A percentile compares a stretch with the other conserved stretches of the same genome.
Conservation (phyloP, 2,888 invertebrate species). For the Apamea crenata region DNA sequence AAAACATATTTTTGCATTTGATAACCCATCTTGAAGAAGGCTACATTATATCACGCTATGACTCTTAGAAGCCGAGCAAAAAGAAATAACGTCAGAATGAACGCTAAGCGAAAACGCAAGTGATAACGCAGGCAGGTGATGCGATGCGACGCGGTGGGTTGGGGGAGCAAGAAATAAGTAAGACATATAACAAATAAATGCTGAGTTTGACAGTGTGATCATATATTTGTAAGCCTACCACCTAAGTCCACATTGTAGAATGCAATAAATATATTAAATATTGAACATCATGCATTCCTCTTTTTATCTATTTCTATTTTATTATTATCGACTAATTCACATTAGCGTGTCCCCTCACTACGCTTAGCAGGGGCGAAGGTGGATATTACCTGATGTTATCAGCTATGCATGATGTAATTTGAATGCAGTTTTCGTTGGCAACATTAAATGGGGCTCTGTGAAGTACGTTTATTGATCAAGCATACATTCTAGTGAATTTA, state of each 20-base stretch:
- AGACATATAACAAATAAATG: no score
- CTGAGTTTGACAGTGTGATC: not conserved
- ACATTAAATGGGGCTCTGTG: constrained; percentile 40
- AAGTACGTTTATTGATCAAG: constrained; percentile 55
- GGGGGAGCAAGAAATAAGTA: no score
- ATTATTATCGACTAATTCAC: not conserved
- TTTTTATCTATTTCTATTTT: not conserved
- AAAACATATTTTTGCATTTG: not conserved
- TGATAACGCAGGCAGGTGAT: no score
- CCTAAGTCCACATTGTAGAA: no score
- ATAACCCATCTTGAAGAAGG: not conserved
- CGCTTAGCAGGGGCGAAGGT: constrained; percentile 61
- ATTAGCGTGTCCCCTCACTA: constrained; percentile 39
- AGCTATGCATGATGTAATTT: constrained; percentile 69
- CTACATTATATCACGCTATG: not conserved
- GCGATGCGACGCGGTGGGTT: no score
- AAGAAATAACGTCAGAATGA: no score
- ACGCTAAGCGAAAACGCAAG: no score
- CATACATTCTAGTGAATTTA: constrained; percentile 36
- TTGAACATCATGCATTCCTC: not conserved
- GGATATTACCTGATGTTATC: constrained; percentile 79
- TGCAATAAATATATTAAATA: no score
- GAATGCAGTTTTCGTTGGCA: constrained; percentile 66
- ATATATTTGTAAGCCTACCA: no score
- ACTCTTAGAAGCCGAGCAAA: not conserved